Conservation (phyloP, 2,888 invertebrate species). For the Galeopsomyia nigrocyanea region DNA sequence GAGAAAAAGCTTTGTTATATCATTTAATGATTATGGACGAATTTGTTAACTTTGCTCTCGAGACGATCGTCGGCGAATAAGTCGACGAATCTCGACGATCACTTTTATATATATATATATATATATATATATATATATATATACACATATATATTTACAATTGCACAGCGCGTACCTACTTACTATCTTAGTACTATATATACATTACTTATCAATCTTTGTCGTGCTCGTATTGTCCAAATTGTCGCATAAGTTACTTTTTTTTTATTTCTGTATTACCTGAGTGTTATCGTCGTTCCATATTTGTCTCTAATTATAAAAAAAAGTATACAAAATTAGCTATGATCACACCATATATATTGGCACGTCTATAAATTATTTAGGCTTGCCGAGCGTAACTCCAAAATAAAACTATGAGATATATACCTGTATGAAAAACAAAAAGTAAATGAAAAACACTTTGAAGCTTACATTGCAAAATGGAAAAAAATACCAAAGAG, state of each 20-base stretch:
- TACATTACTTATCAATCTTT: slow-evolving; percentile 52
- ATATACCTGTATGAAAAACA: too few relatives aligned
- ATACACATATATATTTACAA: slow-evolving; percentile 37
- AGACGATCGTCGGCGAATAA: slow-evolving; percentile 43
- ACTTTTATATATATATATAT: too few relatives aligned
- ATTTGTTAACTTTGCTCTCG: slow-evolving; percentile 13
- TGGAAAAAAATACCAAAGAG: not conserved
- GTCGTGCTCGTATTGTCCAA: slow-evolving; percentile 65
- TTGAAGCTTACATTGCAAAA: not conserved
- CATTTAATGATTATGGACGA: slow-evolving; percentile 16
- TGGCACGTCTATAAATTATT: too few relatives aligned
- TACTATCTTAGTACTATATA: slow-evolving; percentile 27
- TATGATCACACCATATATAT: too few relatives aligned
- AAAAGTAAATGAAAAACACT: slow-evolving; percentile 40
- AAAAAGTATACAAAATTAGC: slow-evolving; percentile 19
- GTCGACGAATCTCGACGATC: slow-evolving; percentile 47
- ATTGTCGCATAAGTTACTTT: slow-evolving; percentile 57
- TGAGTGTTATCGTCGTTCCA: slow-evolving; percentile 61
- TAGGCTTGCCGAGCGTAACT: too few relatives aligned
- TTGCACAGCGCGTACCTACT: slow-evolving; percentile 44
- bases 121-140: too few relatives aligned
- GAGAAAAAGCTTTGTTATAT: slow-evolving; percentile 23
- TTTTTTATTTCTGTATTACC: slow-evolving; percentile 50
- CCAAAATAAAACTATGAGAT: too few relatives aligned
- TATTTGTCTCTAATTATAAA: slow-evolving; percentile 44